Conservation (phyloP, 2,797 vertebrate genomes). For the Eulemur coronatus region DNA sequence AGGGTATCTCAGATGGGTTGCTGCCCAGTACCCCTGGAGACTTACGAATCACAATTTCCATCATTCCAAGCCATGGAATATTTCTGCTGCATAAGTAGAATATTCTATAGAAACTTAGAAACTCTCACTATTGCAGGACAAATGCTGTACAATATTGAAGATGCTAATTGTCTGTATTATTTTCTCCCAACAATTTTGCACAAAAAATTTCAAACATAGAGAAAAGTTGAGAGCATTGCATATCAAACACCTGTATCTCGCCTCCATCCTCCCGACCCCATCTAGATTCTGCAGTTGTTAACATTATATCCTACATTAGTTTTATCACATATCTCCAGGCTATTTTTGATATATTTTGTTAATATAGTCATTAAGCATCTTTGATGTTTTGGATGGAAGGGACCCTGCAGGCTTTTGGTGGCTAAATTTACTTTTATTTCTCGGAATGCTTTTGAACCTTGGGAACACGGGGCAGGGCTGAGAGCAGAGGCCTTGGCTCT, state of each 20-base stretch:
- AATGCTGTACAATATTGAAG: background rate
- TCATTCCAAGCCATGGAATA: background rate
- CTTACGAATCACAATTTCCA: background rate
- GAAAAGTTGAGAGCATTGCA: rapidly evolving
- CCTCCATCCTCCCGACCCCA: rapidly evolving
- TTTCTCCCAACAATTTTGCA: background rate
- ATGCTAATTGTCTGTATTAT: background rate
- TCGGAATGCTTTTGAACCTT: background rate
- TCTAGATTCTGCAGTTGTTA: background rate
- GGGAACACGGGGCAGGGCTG: background rate
- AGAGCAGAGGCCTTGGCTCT: background rate
- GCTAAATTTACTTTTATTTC: background rate
- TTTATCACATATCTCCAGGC: background rate
- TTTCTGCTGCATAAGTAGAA: background rate
- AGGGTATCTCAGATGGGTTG: background rate
- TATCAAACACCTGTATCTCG: rapidly evolving
- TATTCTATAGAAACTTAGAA: background rate
- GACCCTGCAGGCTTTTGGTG: background rate
- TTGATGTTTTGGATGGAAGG: background rate
- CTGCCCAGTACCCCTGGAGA: background rate
- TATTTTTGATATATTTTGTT: background rate
- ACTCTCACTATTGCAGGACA: background rate
- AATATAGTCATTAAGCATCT: background rate
- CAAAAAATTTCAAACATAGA: background rate
- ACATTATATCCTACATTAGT: background rate